Conservation (phyloP, 1,140 invertebrate genomes). For the Hetaerina americana region DNA sequence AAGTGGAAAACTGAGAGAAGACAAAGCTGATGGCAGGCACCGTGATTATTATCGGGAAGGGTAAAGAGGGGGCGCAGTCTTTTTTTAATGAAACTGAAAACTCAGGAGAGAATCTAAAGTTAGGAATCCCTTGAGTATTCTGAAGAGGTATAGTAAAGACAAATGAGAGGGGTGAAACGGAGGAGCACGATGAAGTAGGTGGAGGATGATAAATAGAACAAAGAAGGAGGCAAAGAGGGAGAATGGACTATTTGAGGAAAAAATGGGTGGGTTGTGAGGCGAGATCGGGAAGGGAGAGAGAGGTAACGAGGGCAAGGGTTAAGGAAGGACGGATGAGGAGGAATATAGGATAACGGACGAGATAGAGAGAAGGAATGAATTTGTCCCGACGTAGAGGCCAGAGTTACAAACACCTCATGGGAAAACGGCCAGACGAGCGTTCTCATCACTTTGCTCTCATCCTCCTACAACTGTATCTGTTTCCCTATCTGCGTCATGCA, state of each 20-base stretch:
- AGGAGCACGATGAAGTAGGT: background rate
- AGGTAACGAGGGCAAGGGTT: background rate
- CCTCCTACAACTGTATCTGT: background rate
- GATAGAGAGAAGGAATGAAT: background rate
- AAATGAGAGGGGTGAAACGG: too few species aligned
- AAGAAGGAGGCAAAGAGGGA: background rate
- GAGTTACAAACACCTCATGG: background rate
- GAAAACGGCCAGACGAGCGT: background rate
- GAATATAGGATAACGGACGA: too few species aligned
- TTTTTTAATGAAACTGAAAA: too few species aligned
- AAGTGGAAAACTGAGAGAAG: too few species aligned
- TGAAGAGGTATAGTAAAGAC: too few species aligned
- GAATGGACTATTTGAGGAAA: background rate
- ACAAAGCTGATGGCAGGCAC: too few species aligned
- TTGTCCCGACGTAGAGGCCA: background rate
- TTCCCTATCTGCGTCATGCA: background rate
- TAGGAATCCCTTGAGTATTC: too few species aligned
- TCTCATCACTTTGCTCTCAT: background rate
- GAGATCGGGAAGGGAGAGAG: background rate
- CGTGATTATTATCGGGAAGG: too few species aligned
- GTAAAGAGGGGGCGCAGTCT: too few species aligned
- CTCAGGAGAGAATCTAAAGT: too few species aligned
- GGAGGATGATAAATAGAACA: background rate
- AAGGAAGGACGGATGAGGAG: background rate
- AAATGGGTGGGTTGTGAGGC: background rate